These are phyloP conservation scores for Oreochromis tanganicae DNA, from an alignment of 2,113 vertebrate genomes.

Conservation along the genomic window DNA sequence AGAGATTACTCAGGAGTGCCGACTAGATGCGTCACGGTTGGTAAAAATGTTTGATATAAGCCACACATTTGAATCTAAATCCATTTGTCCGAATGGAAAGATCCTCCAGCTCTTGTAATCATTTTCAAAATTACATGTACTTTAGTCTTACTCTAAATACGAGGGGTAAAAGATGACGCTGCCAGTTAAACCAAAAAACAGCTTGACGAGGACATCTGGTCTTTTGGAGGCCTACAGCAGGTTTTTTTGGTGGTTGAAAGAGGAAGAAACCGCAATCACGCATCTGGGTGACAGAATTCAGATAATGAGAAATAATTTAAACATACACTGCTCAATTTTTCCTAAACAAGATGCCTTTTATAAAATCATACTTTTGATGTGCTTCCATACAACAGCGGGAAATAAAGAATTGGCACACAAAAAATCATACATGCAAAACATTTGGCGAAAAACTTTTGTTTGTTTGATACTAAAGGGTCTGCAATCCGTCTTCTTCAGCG, in stretches of 20 bases:
- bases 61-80: background rate
- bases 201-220: background rate
- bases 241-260: background rate
- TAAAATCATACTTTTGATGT: background rate
- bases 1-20: background rate
- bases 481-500: background rate
- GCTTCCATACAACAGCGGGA: background rate
- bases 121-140: background rate
- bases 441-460: background rate
- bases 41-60: background rate
- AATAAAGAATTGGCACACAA: background rate
- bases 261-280: background rate
- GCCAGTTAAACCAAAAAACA: background rate
- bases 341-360: background rate
- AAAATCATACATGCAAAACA: background rate
- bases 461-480: background rate
- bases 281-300: background rate
- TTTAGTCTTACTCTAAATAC: conserved; percentile 78
- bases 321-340: background rate
- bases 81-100: background rate
- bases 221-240: background rate
- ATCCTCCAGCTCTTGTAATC: background rate
- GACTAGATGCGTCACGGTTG: background rate
- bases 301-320: background rate
- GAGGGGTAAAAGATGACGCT: background rate